phyloP scores from a whole-genome alignment of 1,140 invertebrate species.

The Camponotus pennsylvanicus region DNA sequence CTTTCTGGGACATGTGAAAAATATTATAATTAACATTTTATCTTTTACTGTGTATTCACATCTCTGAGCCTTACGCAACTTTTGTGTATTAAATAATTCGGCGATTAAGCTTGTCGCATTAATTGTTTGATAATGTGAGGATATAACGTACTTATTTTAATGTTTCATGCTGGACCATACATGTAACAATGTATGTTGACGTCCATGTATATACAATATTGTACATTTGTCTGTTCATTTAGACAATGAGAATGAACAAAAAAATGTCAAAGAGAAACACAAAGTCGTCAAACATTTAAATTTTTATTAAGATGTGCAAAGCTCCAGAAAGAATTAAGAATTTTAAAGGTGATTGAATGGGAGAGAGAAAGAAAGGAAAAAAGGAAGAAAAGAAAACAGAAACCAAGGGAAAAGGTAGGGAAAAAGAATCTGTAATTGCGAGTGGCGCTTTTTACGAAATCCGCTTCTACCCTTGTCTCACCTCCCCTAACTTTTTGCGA shows the following conservation, averaged over 20 bases:
- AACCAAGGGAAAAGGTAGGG: not conserved
- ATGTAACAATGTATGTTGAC: not conserved
- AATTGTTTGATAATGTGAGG: not conserved
- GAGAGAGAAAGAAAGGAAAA: not conserved
- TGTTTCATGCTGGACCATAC: not conserved
- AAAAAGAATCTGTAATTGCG: conserved; percentile 36
- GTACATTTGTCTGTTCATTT: not conserved
- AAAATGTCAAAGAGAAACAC: not conserved
- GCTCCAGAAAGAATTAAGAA: conserved; percentile 66
- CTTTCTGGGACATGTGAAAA: no score
- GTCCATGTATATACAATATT: not conserved
- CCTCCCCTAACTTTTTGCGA: conserved; percentile 38
- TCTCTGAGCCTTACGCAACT: not conserved
- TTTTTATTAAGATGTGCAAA: conserved; percentile 80
- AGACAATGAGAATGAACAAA: not conserved
- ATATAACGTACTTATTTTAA: not conserved
- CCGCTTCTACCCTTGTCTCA: conserved; percentile 44
- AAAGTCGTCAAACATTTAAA: conserved; percentile 78
- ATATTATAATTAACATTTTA: no score
- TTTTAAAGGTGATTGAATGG: conserved; percentile 56
- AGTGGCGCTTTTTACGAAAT: conserved; percentile 30
- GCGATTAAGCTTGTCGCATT: conserved; percentile 20
- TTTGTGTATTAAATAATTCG: conserved; percentile 17
- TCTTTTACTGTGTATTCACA: not conserved
- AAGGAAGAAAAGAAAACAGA: not conserved